Evolutionary conservation across 2,113 vertebrate species (phyloP), one percentile per base, ranked within the genome.

Genomic region (Bufo bufo): DNA sequence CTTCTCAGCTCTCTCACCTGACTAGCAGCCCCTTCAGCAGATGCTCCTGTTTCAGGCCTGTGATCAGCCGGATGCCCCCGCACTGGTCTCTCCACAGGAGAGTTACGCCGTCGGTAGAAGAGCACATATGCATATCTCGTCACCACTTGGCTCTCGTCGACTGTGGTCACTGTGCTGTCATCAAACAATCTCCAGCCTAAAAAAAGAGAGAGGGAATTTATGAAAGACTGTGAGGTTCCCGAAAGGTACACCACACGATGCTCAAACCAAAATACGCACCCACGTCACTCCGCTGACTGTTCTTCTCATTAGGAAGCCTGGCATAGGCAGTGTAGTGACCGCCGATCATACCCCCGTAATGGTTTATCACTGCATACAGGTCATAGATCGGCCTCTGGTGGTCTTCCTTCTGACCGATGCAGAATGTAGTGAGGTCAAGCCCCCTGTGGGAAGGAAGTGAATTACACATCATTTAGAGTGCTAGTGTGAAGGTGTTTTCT

Each of bases 331-430:
- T 99, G 91, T 99, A 99, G 91, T 99, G 98, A n/a, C 98, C 98
- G 4, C 98, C 98, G 0, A 99, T 99, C 98, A 99, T 99, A 75
- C 98, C 98, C 8, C 98, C 98, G 0, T 99, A 99, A 93, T 99
- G 98, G 92, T 99, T 99, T 90, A 99, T 99, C 90, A 99, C 98
- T 0, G 97, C 98, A 0, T 99, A 99, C 12, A 99, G 92, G 92
- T 99, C 98, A 0, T 99, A 99, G 90, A 97, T 94, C 0, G 98
- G 97, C 7, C 96, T 95, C 72, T 99, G 98, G 92, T 96, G 94
- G 89, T 99, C 97, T 0, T 97, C 98, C 90, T 99, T 99, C 93
- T 98, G 97, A 82, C 98, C 98, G 0, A 99, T 99, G 89, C 98
- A 99, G 94, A 99, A 99, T 89, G 99, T 98, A 91, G 97, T 99